Evolutionary conservation across 92 coral and sea anemone species (phyloP), one percentile per base, ranked within the genome.

Genomic region (Zoanthus gigantus): DNA sequence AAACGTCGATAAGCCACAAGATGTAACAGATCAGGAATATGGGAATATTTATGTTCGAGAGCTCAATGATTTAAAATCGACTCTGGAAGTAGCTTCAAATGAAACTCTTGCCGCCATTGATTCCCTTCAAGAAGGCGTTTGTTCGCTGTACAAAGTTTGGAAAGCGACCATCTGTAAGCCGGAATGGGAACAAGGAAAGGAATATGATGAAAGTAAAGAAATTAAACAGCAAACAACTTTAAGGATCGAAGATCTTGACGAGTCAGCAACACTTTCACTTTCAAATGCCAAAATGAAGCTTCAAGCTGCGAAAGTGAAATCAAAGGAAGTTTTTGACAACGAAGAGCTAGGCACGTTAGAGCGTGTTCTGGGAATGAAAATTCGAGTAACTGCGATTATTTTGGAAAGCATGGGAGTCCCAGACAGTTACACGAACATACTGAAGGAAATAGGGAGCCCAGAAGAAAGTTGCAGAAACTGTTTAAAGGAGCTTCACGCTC

Each of bases 371-470:
- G 75, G 46, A 3, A 66, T 81, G 85, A 81, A 66, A 16, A 67
- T 81, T 63, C 63, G 75, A 2, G 71, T 81, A 46, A 71, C 85
- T 30, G 74, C 85, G 47, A 52, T 61, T 46, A 46, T 81, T 18
- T 81, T 81, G 75, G 85, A 81, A 42, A 12, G 23, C 85, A 81
- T 68, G 47, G 85, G 85, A 6, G 30, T 34, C 73, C 85, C 85
- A 48, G 74, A 29, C 29, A 69, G 74, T 46, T 77, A 54, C 34
- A 30, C 45, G 16, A 53, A 15, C 42, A 14, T 58, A 12, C n/a
- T 48, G 67, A 77, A 54, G 18, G 82, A 56, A 31, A 34, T 54
- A 77, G 82, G 82, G 68, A 77, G 82, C 65, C 56, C 76, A 47
- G 74, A 37, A 54, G 85, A 81, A 28, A 71, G 66, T 1, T 81